Conservation (phyloP, 2,888 invertebrate species). For the Arge pagana region DNA sequence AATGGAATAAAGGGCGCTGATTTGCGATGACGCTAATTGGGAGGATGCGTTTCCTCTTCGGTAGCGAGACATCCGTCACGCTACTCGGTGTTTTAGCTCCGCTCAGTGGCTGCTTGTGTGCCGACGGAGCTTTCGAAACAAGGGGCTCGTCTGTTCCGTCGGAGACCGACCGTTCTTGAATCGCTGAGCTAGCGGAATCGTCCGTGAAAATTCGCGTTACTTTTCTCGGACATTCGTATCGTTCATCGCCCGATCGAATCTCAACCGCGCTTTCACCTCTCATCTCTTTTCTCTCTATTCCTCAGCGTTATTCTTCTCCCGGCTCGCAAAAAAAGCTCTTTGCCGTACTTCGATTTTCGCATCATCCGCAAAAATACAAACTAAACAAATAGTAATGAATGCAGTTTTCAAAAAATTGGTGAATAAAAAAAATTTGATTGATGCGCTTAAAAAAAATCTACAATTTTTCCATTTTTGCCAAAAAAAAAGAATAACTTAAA, state of each 20-base stretch:
- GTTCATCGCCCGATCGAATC: conserved; percentile 11
- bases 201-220: conserved; percentile 16
- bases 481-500: no score
- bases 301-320: no score
- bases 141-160: conserved; percentile 8
- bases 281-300: not conserved
- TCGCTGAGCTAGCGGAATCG: conserved; percentile 8
- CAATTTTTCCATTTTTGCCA: no score
- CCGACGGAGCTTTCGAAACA: conserved; percentile 10
- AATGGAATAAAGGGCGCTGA: conserved; percentile 4
- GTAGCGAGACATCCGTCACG: conserved; percentile 21
- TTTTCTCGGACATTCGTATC: not conserved
- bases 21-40: conserved; percentile 20
- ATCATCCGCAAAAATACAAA: no score
- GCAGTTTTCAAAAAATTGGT: no score
- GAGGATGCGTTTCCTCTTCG: conserved; percentile 18
- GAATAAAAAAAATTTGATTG: no score
- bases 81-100: conserved; percentile 13
- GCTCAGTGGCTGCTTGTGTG: conserved; percentile 15
- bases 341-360: no score
- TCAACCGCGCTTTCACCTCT: not conserved
- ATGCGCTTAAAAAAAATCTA: no score
- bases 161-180: not conserved
- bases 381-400: no score
- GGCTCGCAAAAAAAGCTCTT: no score